A percentile compares a stretch with the other conserved stretches of the same genome.
Conservation (phyloP, 2,888 invertebrate species). For the Sipunculus nudus region DNA sequence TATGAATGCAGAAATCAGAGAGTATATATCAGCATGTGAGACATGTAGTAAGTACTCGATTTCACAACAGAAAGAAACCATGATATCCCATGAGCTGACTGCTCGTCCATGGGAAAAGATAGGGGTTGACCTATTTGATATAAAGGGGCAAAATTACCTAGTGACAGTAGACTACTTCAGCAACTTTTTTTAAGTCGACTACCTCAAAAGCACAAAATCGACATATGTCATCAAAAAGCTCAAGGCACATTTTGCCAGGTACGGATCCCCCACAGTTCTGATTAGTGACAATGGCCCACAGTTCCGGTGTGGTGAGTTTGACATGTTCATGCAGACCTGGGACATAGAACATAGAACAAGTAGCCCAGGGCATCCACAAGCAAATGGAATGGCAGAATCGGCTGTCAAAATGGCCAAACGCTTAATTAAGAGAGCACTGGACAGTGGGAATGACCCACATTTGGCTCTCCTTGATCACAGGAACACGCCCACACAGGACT, state of each 20-base stretch:
- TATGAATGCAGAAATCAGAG: no score
- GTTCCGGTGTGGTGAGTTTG: neutral
- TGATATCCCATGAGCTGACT: conserved; percentile 26
- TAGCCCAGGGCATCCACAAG: neutral
- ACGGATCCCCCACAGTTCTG: conserved; percentile 6
- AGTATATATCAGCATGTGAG: no score
- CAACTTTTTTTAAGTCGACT: conserved; percentile 36
- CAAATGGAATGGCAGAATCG: neutral
- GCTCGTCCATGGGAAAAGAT: conserved; percentile 39
- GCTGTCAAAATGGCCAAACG: neutral
- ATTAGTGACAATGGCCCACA: conserved; percentile 10
- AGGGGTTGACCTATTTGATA: conserved; percentile 39
- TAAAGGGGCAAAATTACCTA: conserved; percentile 32
- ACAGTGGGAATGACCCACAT: no score
- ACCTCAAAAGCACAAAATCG: conserved; percentile 21
- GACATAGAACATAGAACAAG: conserved; percentile 1
- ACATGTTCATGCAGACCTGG: neutral
- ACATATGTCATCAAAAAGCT: conserved; percentile 25
- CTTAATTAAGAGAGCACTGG: no score
- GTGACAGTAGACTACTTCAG: conserved; percentile 37
- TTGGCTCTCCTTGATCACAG: no score
- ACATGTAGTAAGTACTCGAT: no score
- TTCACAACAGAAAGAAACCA: conserved; percentile 16
- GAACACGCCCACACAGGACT: no score
- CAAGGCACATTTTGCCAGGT: conserved; percentile 7